These are phyloP conservation scores for Neoarius graeffei DNA, from an alignment of 2,113 vertebrate genomes.

Conservation along the genomic window DNA sequence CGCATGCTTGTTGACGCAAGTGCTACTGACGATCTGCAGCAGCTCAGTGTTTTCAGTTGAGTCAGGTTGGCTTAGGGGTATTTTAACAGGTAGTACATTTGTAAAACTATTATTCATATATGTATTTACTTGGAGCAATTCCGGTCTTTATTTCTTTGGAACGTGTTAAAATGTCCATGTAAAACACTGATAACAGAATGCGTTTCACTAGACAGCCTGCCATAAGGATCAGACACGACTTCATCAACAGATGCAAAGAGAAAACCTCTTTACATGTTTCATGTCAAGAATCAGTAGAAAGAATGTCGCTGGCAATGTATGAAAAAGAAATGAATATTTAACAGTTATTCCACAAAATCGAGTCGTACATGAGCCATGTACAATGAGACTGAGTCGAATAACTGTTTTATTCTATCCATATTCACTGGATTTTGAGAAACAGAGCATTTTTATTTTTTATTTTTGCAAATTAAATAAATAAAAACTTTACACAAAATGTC, in stretches of 20 bases:
- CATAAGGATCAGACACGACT: neutral
- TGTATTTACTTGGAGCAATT: neutral
- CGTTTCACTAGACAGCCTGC: neutral
- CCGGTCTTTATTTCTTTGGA: neutral
- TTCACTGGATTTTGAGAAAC: too few relatives aligned
- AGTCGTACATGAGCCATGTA: too few relatives aligned
- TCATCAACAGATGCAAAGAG: neutral
- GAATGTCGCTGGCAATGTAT: neutral
- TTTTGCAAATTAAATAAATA: too few relatives aligned
- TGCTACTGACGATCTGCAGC: constrained; percentile 35
- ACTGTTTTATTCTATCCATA: too few relatives aligned
- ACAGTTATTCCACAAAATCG: too few relatives aligned
- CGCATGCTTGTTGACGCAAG: constrained; percentile 39
- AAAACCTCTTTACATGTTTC: neutral
- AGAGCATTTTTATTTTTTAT: too few relatives aligned
- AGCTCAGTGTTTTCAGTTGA: constrained; percentile 27
- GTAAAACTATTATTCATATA: neutral
- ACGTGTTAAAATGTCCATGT: neutral
- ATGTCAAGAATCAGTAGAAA: neutral
- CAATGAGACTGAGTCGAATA: too few relatives aligned
- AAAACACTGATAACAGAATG: neutral
- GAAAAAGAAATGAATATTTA: neutral
- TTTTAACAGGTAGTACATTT: constrained; percentile 13
- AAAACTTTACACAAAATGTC: too few relatives aligned
- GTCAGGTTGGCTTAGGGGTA: constrained; percentile 23